Evolutionary conservation across 2,888 invertebrate species (phyloP).

Genomic region (Antheraea assamensis): DNA sequence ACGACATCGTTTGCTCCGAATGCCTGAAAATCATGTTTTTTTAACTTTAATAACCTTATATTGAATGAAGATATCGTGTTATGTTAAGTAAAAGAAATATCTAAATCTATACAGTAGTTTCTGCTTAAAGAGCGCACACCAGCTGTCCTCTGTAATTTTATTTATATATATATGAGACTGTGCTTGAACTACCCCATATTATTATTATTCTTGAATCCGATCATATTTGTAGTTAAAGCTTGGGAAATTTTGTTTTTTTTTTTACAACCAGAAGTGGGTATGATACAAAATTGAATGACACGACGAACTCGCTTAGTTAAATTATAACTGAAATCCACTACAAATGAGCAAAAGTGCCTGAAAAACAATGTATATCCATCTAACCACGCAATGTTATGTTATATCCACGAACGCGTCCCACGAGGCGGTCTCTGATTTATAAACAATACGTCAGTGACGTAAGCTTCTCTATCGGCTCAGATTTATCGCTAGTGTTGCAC

Average conservation of each 20-base stretch:
- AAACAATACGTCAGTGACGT: constrained; percentile 81
- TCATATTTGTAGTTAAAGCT: background rate
- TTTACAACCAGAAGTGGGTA: background rate
- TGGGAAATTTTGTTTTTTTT: background rate
- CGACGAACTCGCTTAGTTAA: background rate
- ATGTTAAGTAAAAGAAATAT: too few relatives aligned
- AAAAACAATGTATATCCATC: constrained; percentile 1
- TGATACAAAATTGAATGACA: background rate
- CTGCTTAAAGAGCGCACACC: too few relatives aligned
- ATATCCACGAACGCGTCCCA: constrained; percentile 42
- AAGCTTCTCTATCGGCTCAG: constrained; percentile 80
- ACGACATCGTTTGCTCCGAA: too few relatives aligned
- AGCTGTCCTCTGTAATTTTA: too few relatives aligned
- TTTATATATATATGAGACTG: too few relatives aligned
- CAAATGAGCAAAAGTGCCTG: background rate
- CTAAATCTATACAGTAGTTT: too few relatives aligned
- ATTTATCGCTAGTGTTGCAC: constrained; percentile 75
- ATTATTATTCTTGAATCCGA: background rate
- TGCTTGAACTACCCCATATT: too few relatives aligned
- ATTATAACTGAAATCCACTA: background rate
- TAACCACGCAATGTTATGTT: constrained; percentile 23
- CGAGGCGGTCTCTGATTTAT: constrained; percentile 72
- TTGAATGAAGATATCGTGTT: too few relatives aligned
- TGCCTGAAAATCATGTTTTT: too few relatives aligned
- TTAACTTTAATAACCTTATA: too few relatives aligned